These are phyloP conservation scores for Spondyliosoma cantharus DNA, from an alignment of 2,797 vertebrate species.

Conservation along the genomic window DNA sequence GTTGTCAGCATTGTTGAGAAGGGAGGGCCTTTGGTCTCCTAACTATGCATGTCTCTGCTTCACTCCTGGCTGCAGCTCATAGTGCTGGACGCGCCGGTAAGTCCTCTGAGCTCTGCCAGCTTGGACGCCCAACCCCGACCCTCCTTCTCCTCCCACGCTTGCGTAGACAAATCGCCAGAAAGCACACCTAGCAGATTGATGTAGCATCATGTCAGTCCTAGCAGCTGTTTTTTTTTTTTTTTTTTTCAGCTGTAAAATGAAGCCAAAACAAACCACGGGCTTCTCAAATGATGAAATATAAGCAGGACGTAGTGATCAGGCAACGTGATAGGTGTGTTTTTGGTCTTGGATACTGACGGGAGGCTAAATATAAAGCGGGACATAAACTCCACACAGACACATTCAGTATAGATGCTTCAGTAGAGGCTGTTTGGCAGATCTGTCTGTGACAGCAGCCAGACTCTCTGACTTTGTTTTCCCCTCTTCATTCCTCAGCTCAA, in stretches of 20 bases:
- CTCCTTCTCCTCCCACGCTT: slow-evolving; percentile 46
- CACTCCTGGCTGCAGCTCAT: slow-evolving; percentile 91
- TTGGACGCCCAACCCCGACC: slow-evolving; percentile 52
- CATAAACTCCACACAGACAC: background rate
- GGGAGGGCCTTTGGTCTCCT: slow-evolving; percentile 67
- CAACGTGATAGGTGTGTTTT: slow-evolving; percentile 21
- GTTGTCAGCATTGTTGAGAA: slow-evolving; percentile 25
- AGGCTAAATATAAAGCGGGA: slow-evolving; percentile 1
- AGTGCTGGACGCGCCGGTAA: slow-evolving; percentile 96
- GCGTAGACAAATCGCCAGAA: slow-evolving; percentile 21
- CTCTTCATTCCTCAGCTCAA: slow-evolving; percentile 9
- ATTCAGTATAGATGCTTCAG: slow-evolving; percentile 1
- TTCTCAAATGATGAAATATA: background rate
- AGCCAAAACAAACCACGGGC: background rate
- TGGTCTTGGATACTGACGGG: background rate
- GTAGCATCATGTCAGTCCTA: background rate
- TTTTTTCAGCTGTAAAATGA: background rate
- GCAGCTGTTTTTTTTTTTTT: background rate
- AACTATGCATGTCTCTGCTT: slow-evolving; percentile 83
- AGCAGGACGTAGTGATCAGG: background rate
- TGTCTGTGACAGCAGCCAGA: background rate
- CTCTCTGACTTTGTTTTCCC: background rate
- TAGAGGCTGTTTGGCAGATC: slow-evolving; percentile 32
- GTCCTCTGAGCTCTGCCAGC: slow-evolving; percentile 77
- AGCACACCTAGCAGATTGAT: slow-evolving; percentile 20